A percentile compares a stretch with the other conserved stretches of the same genome.
Conservation (phyloP, 2,797 vertebrate species). For the Coracias cyanogaster region DNA sequence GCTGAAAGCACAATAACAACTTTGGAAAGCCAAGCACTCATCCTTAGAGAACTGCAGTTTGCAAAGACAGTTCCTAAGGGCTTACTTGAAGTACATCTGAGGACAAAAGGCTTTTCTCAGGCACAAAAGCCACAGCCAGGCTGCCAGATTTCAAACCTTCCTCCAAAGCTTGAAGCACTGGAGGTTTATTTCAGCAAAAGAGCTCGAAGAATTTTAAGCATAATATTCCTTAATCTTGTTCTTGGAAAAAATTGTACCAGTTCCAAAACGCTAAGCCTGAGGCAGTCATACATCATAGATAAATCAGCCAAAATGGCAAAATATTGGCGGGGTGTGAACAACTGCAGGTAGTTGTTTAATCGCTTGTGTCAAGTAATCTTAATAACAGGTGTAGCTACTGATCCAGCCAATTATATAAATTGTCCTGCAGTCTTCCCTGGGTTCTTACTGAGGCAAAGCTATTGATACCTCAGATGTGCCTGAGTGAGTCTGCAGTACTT, state of each 20-base stretch:
- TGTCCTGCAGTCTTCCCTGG: not conserved
- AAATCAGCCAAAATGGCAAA: not conserved
- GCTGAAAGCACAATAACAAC: not conserved
- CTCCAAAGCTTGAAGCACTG: not conserved
- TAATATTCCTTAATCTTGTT: not conserved
- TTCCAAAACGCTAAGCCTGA: not conserved
- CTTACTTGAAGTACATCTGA: not conserved
- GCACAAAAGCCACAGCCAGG: not conserved
- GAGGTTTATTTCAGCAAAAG: not conserved
- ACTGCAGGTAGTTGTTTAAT: slow-evolving; percentile 54
- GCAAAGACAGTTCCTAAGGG: not conserved
- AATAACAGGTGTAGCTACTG: slow-evolving; percentile 50
- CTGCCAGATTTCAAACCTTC: not conserved
- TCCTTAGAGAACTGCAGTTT: not conserved
- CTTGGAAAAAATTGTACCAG: not conserved
- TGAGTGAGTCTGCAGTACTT: not conserved
- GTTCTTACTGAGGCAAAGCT: slow-evolving; percentile 1
- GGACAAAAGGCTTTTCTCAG: not conserved
- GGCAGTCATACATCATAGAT: not conserved
- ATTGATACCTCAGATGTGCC: not conserved
- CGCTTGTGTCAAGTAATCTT: slow-evolving; percentile 15
- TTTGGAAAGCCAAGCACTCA: not conserved
- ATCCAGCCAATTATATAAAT: slow-evolving; percentile 37
- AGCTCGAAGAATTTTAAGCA: not conserved
- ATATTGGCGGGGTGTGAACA: not conserved